A percentile compares a stretch with the other conserved stretches of the same genome.
These are phyloP conservation scores for Papilio xuthus DNA, from an alignment of 1,140 invertebrate species.

Conservation along the genomic window DNA sequence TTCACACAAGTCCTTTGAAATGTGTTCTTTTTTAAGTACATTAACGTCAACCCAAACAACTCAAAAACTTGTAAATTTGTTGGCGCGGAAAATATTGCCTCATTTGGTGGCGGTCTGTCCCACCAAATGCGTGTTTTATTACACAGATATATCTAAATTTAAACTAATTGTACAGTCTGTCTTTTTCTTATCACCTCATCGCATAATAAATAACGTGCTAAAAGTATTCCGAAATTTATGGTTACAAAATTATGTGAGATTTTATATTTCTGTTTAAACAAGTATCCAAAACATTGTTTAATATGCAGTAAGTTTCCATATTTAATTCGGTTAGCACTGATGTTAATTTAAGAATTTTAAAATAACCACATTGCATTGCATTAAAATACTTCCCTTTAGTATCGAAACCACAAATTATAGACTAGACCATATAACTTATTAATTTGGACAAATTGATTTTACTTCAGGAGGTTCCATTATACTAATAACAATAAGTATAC, in stretches of 20 bases:
- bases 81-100: conserved; percentile 47
- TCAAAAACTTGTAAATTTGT: conserved; percentile 45
- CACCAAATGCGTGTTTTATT: conserved; percentile 25
- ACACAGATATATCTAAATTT: conserved; percentile 42
- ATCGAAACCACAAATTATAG: too few species aligned
- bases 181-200: conserved; percentile 12
- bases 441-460: too few species aligned
- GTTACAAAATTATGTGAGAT: neutral
- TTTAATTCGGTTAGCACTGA: too few species aligned
- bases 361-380: too few species aligned
- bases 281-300: neutral
- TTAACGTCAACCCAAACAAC: conserved; percentile 41
- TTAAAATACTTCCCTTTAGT: too few species aligned
- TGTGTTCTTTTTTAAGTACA: conserved; percentile 82
- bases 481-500: too few species aligned
- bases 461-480: too few species aligned
- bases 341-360: too few species aligned
- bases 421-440: too few species aligned
- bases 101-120: conserved; percentile 39
- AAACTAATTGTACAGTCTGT: conserved; percentile 44
- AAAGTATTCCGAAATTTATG: neutral
- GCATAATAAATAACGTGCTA: neutral
- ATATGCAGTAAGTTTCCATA: too few species aligned
- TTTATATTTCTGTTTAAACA: neutral
- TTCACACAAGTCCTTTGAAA: neutral